Conservation (phyloP, 2,888 invertebrate species). For the Polydesmus complanatus region DNA sequence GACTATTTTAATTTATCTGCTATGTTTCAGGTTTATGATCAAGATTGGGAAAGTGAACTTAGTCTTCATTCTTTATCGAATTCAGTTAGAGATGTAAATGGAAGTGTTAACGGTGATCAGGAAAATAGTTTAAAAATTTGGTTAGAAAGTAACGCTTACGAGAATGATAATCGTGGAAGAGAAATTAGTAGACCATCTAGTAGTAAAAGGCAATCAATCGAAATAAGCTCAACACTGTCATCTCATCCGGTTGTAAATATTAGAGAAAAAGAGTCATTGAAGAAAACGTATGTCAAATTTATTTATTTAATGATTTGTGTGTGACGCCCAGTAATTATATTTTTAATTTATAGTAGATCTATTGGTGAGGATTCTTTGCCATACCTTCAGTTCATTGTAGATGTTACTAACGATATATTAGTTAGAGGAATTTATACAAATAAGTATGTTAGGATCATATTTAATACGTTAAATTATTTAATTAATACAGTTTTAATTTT, state of each 20-base stretch:
- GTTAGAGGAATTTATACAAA: conserved; percentile 14
- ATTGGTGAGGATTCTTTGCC: neutral
- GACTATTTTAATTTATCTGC: neutral
- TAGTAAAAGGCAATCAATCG: neutral
- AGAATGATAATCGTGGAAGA: neutral
- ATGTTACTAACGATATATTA: conserved; percentile 16
- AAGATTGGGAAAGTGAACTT: neutral
- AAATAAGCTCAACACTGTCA: neutral
- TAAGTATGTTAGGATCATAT: conserved; percentile 6
- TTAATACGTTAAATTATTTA: neutral
- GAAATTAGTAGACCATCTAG: neutral
- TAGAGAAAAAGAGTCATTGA: no score
- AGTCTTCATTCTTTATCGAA: neutral
- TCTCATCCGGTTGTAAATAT: no score
- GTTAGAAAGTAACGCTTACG: neutral
- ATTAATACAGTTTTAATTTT: neutral
- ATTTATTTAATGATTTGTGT: no score
- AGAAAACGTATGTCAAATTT: no score
- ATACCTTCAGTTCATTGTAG: conserved; percentile 13
- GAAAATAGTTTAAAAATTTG: neutral
- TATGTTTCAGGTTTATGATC: neutral
- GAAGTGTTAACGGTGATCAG: neutral
- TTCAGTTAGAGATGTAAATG: neutral
- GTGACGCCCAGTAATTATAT: no score
- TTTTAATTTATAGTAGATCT: no score